These are phyloP conservation scores for Nycteola revayana DNA, from an alignment of 2,888 invertebrate genomes.

Conservation along the genomic window DNA sequence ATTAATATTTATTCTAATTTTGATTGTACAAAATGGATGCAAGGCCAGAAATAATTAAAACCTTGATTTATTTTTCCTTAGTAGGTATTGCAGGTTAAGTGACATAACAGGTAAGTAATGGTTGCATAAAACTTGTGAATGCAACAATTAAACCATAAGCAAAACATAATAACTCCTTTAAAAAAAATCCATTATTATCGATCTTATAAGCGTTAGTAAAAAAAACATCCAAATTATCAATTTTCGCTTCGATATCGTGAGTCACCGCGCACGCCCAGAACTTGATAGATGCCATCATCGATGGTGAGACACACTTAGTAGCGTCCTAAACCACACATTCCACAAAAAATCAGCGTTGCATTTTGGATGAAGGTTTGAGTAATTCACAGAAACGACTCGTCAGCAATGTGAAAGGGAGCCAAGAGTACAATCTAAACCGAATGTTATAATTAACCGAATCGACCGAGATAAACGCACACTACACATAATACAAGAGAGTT, in stretches of 20 bases:
- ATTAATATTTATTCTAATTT: too few relatives aligned
- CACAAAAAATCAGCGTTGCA: conserved; percentile 6
- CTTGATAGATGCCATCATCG: conserved; percentile 58
- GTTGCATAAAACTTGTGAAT: conserved; percentile 16
- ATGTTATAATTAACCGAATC: too few relatives aligned
- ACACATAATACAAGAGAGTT: conserved; percentile 21
- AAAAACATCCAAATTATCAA: too few relatives aligned
- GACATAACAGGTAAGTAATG: conserved; percentile 17
- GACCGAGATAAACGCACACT: conserved; percentile 4
- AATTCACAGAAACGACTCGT: conserved; percentile 25
- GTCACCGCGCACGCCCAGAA: conserved; percentile 60
- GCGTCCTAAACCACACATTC: conserved; percentile 20
- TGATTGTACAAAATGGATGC: too few relatives aligned
- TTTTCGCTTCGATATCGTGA: conserved; percentile 27
- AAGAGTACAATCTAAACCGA: conserved; percentile 9
- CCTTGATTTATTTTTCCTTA: too few relatives aligned
- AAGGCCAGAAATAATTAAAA: too few relatives aligned
- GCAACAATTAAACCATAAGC: too few relatives aligned
- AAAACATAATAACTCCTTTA: too few relatives aligned
- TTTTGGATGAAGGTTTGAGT: conserved; percentile 10
- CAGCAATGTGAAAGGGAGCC: conserved; percentile 45
- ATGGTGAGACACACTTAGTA: conserved; percentile 38
- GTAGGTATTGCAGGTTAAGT: conserved; percentile 2
- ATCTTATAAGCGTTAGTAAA: too few relatives aligned
- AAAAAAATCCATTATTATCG: too few relatives aligned